Base-by-base conservation (phyloP, 2,797 vertebrate species). In the Ambastaia sidthimunki region DNA sequence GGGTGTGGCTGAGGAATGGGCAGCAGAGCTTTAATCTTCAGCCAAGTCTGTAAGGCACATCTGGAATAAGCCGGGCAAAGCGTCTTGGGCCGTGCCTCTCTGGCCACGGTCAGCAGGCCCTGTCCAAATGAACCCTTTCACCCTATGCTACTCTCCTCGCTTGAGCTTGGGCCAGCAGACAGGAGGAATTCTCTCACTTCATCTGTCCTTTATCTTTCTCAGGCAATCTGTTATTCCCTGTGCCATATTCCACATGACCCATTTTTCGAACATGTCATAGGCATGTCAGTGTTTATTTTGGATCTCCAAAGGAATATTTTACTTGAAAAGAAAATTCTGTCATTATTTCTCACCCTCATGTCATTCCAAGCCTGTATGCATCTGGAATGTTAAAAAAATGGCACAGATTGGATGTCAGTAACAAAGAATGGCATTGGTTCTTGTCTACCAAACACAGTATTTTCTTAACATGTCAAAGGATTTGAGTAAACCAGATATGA, bases 91-190 rank as follows among this genome's bases (percentile, higher is more conserved):
- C 41, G 50, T 44, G 71, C 50, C 41, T 79, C 54, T 80, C 68
- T 76, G 73, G 54, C 47, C 74, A 54, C 37, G 50, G 80, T 78
- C 80, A 80, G 21, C 72, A 3, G 68, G 68, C 44, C 66, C 34
- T 23, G 62, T 85, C 80, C 80, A 82, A 82, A 85, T 75, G 80
- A 81, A 85, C 83, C 60, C 83, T 23, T 57, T 85, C 76, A 82
- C 80, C 83, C 73, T 41, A n/a, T 55, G 13, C 76, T 48, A 67
- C 50, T 44, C 16, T 41, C 21, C 41, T 74, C 12, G 47, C 47
- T 70, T 73, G 63, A 73, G 76, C 66, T 71, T 72, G 48, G 50
- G 75, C 73, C 72, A 82, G 76, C 52, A 80, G 80, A 80, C 72
- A 63, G 69, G 37, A 79, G 72, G 72, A 85, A 82, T 72, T 84